Evolutionary conservation across 2,888 invertebrate genomes (phyloP), one percentile per base, ranked within the genome.

Genomic region (Tachina lurida): DNA sequence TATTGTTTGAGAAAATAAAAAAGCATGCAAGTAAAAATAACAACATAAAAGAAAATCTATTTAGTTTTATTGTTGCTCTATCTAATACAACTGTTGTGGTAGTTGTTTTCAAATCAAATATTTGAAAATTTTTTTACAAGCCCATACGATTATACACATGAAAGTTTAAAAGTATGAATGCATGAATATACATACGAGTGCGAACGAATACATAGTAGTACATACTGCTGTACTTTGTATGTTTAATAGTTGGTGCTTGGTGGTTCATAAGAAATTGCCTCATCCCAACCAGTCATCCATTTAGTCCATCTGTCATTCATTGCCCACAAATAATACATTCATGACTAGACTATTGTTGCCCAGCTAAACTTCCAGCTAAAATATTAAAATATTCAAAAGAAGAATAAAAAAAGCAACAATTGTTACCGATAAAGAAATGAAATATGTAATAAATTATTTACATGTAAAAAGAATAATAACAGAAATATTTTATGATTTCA

Each of bases 181-280:
- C 3, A 58, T 15, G 17, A 19, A 49, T 49, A 56, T 39, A 62
- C 58, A 54, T 56, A 43, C 15, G 13, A 65, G n/a, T 49, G 19
- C 22, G n/a, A n/a, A n/a, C n/a, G n/a, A n/a, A n/a, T n/a, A n/a
- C n/a, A n/a, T n/a, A n/a, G n/a, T n/a, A n/a, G 3, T 31, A 49
- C 15, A 19, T 13, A 10, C 19, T 5, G 65, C 19, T 45, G n/a
- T 43, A 31, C 15, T 58, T 56, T 4, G 4, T 4, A 12, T 39
- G 17, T 73, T 8, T 19, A 60, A 31, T 22, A 52, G 41, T 45
- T 71, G 41, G 31, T 47, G n/a, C 19, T 68, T 47, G 12, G 12
- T 56, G 56, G 71, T 65, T 73, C 7, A 58, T 65, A 49, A 49
- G 80, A 80, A 80, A 58, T 80, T 80, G 73, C 73, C 49, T 80